These are phyloP conservation scores for Brachyalestes nurse DNA, from an alignment of 2,797 vertebrate genomes.

Conservation along the genomic window DNA sequence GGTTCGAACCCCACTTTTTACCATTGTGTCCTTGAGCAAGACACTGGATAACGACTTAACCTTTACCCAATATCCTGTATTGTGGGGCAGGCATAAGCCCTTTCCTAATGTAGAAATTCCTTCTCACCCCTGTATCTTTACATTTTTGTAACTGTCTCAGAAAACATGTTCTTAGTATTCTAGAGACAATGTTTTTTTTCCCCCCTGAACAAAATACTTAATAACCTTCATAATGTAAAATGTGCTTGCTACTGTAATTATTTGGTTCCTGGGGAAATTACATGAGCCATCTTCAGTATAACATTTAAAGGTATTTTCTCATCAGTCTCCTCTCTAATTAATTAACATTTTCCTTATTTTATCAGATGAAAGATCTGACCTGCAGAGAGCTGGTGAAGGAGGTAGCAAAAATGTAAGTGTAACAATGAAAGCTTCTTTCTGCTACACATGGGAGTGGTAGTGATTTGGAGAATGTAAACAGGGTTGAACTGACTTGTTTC, in stretches of 20 bases:
- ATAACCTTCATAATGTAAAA: background rate
- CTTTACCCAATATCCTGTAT: no score
- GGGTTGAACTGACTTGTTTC: background rate
- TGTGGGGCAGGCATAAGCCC: no score
- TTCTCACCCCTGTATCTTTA: background rate
- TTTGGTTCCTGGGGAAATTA: background rate
- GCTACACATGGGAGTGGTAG: background rate
- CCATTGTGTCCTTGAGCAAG: no score
- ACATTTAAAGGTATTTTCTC: background rate
- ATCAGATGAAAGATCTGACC: slow-evolving; percentile 95
- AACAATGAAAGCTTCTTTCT: background rate
- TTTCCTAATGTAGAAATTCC: no score
- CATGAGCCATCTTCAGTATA: background rate
- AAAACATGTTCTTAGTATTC: background rate
- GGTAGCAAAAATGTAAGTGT: slow-evolving; percentile 97
- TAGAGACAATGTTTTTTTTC: no score
- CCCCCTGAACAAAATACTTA: background rate
- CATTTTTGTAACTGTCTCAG: background rate
- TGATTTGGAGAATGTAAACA: background rate
- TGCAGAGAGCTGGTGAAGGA: slow-evolving; percentile 96
- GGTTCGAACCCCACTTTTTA: no score
- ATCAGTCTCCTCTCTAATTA: background rate
- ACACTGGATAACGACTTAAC: no score
- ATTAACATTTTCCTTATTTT: background rate
- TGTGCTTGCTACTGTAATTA: background rate